Evolutionary conservation across 2,797 vertebrate genomes (phyloP).

Genomic region (Phrynocephalus guinanensis): DNA sequence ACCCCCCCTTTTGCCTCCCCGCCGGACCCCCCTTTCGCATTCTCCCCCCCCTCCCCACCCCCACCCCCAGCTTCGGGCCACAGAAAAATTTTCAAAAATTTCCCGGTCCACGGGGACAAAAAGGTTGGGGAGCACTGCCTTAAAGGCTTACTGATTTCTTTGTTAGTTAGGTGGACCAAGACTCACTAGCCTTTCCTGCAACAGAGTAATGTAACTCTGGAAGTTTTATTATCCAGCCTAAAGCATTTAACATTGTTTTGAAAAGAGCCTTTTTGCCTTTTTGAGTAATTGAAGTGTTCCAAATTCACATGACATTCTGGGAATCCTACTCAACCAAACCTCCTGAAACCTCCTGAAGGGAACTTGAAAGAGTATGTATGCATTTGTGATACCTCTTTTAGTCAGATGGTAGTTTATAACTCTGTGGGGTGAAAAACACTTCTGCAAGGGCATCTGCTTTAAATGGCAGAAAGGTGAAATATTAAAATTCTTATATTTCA

Average conservation of each 20-base stretch:
- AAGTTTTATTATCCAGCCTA: not conserved
- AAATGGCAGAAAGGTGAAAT: not conserved
- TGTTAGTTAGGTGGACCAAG: not conserved
- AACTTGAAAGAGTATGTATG: not conserved
- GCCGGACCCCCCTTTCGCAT: no score
- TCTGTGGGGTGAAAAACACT: not conserved
- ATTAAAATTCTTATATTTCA: not conserved
- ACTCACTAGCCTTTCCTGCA: not conserved
- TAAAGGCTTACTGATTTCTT: not conserved
- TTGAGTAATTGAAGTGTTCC: not conserved
- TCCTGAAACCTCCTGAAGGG: not conserved
- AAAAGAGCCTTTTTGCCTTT: not conserved
- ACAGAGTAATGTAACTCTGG: not conserved
- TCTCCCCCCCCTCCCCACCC: no score
- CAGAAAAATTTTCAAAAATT: no score
- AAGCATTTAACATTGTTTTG: not conserved
- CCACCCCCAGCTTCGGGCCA: no score
- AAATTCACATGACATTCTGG: not conserved
- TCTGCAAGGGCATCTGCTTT: not conserved
- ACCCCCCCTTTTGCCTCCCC: no score
- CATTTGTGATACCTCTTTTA: not conserved
- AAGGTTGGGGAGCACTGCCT: no score
- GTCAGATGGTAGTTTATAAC: not conserved
- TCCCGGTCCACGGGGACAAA: no score
- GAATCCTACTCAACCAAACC: not conserved